Evolutionary conservation across 2,888 invertebrate species (phyloP), one percentile per base, ranked within the genome.

Genomic region (Drosophila prostipennis): DNA sequence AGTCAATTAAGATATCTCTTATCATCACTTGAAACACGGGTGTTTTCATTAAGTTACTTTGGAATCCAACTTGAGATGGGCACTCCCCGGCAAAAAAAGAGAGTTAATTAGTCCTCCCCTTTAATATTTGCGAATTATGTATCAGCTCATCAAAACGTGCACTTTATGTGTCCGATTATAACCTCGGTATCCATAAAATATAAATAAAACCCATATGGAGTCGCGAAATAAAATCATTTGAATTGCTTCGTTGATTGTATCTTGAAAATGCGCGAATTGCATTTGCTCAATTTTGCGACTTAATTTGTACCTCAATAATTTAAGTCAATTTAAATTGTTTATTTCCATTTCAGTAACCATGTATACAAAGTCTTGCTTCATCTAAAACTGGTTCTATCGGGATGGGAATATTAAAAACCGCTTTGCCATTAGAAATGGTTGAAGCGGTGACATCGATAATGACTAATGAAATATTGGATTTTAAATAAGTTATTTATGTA

Each of bases 261-360:
- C 40, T 37, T 46, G 14, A 42, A 63, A 67, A 67, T 55, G 7
- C 48, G 55, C 46, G 19, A 77, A 68, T 52, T 52, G 40, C 48
- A 39, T 51, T 56, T 37, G 53, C 57, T 67, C 37, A 65, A 49
- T 39, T 75, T 80, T 56, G 81, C 81, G 74, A 84, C 85, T 84
- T 64, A 76, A 87, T 84, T 84, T 60, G 59, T 46, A 52, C n/a
- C 39, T 42, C 51, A 75, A 69, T 63, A 67, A 70, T 51, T 70
- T 72, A 45, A 65, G 48, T 67, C 51, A 60, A 49, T 63, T 69
- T 37, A 58, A 64, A 40, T 52, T 53, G 40, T 52, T 39, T 57
- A 52, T 70, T 42, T 34, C 23, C 39, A 37, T 42, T 45, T 43
- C 49, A 19, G 45, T 54, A 42, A 49, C 58, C 19, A 34, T 45